phyloP scores from a whole-genome alignment of 2,888 invertebrate genomes.

The Parapristionchus giblindavisi region DNA sequence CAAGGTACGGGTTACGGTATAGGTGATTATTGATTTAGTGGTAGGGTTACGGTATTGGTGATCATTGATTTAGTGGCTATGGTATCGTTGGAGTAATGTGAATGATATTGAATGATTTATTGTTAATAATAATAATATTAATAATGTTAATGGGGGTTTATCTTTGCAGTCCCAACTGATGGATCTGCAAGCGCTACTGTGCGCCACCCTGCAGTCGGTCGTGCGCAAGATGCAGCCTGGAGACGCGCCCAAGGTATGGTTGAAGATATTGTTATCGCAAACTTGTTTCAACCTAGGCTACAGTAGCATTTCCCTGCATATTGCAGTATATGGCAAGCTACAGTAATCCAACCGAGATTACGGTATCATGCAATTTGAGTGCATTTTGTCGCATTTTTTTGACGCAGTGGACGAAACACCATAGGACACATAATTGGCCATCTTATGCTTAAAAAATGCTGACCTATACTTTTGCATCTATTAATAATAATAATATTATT shows the following conservation, averaged over 20 bases:
- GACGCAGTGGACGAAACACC: no score
- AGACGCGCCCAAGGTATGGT: conserved; percentile 88
- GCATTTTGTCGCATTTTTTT: no score
- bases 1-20: conserved; percentile 45
- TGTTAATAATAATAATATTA: background rate
- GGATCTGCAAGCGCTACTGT: conserved; percentile 92
- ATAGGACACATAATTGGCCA: no score
- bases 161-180: conserved; percentile 72
- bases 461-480: no score
- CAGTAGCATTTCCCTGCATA: no score
- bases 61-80: background rate
- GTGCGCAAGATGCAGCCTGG: conserved; percentile 90
- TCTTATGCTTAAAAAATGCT: no score
- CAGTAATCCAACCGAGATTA: no score
- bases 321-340: no score
- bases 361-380: no score
- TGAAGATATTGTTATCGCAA: no score
- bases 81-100: background rate
- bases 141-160: no score
- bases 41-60: background rate
- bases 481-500: no score
- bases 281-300: conserved; percentile 90
- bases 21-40: background rate
- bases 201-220: conserved; percentile 92
- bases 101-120: conserved; percentile 2